Conservation (phyloP, 2,888 invertebrate species). For the Macrosoma leucophasiata region DNA sequence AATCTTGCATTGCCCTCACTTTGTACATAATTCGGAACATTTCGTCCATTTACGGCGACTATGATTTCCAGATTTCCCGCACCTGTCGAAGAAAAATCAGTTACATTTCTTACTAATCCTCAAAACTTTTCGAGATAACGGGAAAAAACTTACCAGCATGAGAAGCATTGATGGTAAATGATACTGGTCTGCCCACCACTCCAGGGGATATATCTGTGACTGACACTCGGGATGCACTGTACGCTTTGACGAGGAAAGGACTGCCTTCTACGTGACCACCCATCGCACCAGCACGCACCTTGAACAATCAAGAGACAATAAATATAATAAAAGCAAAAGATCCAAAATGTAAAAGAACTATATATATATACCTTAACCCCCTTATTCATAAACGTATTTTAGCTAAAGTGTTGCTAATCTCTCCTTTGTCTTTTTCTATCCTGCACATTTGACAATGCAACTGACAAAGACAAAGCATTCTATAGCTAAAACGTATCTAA, state of each 20-base stretch:
- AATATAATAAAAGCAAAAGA: neutral
- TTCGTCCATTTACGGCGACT: constrained; percentile 95
- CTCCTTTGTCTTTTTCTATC: no score
- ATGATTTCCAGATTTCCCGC: constrained; percentile 98
- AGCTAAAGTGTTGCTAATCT: no score
- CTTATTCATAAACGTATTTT: no score
- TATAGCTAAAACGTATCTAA: no score
- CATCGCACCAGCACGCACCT: constrained; percentile 68
- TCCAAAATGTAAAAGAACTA: no score
- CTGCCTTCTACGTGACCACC: constrained; percentile 94
- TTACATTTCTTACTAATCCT: neutral
- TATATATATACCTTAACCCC: no score
- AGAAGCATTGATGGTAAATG: constrained; percentile 92
- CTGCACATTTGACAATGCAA: no score
- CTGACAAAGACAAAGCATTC: no score
- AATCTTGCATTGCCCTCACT: constrained; percentile 98
- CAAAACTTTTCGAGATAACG: neutral
- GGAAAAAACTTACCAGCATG: constrained; percentile 70
- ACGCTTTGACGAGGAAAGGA: constrained; percentile 96
- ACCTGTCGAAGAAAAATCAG: constrained; percentile 65
- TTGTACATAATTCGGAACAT: constrained; percentile 98
- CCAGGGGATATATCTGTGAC: constrained; percentile 95
- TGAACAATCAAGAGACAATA: neutral
- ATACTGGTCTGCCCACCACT: constrained; percentile 93
- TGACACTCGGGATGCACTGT: constrained; percentile 95